Conservation (phyloP, 2,113 vertebrate species). For the Micromys minutus region DNA sequence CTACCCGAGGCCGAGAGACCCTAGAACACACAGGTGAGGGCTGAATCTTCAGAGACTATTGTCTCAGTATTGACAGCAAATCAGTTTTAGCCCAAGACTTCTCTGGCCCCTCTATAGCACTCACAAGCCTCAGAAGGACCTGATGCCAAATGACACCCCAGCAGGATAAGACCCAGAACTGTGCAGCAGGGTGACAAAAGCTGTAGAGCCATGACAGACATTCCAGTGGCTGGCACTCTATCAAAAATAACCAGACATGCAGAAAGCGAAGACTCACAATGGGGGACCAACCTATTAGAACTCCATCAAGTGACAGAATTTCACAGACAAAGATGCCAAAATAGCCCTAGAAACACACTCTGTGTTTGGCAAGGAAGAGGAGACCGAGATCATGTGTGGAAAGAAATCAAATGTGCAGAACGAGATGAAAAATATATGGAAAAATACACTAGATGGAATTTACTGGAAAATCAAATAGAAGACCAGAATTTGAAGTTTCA, state of each 20-base stretch:
- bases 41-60: background rate
- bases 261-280: background rate
- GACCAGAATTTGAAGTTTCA: background rate
- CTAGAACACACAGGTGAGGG: too few relatives aligned
- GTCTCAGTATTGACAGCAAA: background rate
- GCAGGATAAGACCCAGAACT: background rate
- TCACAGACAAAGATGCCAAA: background rate
- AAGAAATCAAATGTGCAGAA: background rate
- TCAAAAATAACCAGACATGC: background rate
- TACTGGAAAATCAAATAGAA: conserved; percentile 8
- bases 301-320: background rate
- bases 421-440: conserved; percentile 1
- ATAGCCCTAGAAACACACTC: background rate
- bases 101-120: background rate
- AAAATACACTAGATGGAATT: background rate
- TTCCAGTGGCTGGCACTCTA: background rate
- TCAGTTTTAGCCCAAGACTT: background rate
- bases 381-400: background rate
- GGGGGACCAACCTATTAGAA: background rate
- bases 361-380: background rate
- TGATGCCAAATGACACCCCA: background rate
- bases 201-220: background rate
- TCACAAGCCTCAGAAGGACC: background rate
- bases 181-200: background rate
- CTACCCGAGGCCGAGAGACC: background rate